A percentile compares a stretch with the other conserved stretches of the same genome.
Evolutionary conservation across 1,140 invertebrate genomes (phyloP).

Genomic region (Diorhabda sublineata): DNA sequence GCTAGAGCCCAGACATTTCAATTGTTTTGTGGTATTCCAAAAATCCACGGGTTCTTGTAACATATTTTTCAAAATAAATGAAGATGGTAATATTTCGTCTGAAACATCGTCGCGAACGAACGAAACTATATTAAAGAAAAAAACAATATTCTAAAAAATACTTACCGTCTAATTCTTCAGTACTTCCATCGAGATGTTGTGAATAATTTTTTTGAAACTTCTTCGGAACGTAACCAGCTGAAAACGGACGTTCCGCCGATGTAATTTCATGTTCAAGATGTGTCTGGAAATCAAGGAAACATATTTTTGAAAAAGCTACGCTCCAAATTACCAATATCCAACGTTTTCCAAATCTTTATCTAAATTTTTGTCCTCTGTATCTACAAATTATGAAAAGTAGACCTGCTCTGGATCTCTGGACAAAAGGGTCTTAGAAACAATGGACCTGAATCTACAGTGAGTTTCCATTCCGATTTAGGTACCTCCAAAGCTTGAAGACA

Average conservation of each 20-base stretch:
- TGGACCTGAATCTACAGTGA: neutral
- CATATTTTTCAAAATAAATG: conserved; percentile 34
- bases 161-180: conserved; percentile 30
- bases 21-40: conserved; percentile 23
- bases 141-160: conserved; percentile 14
- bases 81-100: conserved; percentile 34
- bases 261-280: conserved; percentile 23
- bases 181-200: conserved; percentile 19
- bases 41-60: conserved; percentile 35
- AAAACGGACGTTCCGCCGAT: conserved; percentile 31
- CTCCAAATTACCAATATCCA: too few species aligned
- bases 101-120: conserved; percentile 6
- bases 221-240: conserved; percentile 30
- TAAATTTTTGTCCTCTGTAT: neutral
- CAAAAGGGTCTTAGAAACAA: neutral
- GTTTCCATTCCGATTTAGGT: too few species aligned
- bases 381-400: neutral
- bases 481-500: too few species aligned
- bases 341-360: too few species aligned
- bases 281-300: neutral
- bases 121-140: conserved; percentile 5
- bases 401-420: neutral
- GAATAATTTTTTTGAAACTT: conserved; percentile 25
- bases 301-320: too few species aligned
- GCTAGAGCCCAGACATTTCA: conserved; percentile 16